Evolutionary conservation across 2,797 vertebrate genomes (phyloP).

Genomic region (Agapornis canus): DNA sequence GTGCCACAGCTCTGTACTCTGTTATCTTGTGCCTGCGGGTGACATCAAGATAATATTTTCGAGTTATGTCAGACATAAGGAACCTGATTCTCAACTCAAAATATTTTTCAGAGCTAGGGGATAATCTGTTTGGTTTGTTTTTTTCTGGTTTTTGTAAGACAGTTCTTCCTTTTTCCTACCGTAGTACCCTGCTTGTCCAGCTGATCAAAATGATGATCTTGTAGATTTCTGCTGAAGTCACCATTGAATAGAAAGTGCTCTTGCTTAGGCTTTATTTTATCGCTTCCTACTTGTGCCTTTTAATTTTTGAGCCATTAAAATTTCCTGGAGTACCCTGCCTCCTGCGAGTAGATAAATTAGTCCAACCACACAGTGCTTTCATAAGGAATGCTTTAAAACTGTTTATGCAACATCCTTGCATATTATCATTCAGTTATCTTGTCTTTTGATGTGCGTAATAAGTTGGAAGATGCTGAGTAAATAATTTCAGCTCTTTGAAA

Average conservation of each 20-base stretch:
- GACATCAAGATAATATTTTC: background rate
- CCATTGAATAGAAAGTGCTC: background rate
- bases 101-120: background rate
- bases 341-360: background rate
- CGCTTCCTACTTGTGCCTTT: background rate
- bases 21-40: background rate
- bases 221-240: background rate
- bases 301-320: background rate
- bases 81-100: background rate
- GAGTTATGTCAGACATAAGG: background rate
- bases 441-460: constrained; percentile 11
- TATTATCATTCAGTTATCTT: constrained; percentile 15
- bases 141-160: background rate
- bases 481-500: constrained; percentile 35
- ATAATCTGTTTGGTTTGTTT: background rate
- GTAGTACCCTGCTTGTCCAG: background rate
- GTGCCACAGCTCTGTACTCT: background rate
- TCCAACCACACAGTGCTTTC: background rate
- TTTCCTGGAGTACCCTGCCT: background rate
- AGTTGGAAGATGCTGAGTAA: constrained; percentile 27
- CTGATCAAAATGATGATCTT: background rate
- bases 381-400: constrained; percentile 10
- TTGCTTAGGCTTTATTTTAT: background rate
- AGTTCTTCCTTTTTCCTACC: background rate
- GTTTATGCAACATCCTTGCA: constrained; percentile 8